These are phyloP conservation scores for Mongoloraphidia duomilia DNA, from an alignment of 2,888 invertebrate species.

Conservation along the genomic window DNA sequence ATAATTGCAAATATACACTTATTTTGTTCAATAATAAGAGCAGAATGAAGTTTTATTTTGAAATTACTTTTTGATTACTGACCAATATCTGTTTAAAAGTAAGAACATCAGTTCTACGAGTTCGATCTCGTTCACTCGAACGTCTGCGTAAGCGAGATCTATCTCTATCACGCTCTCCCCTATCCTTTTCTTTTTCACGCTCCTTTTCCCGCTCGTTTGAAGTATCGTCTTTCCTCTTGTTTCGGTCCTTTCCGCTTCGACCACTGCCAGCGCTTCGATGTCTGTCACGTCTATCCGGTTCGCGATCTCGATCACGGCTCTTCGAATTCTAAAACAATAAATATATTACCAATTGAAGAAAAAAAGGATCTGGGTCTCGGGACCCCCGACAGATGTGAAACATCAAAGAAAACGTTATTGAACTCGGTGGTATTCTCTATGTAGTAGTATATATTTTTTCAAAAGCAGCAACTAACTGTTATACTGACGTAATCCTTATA, in stretches of 20 bases:
- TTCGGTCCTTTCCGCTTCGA: neutral
- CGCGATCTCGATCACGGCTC: no score
- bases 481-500: no score
- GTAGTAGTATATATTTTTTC: no score
- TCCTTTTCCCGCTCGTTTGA: conserved; percentile 31
- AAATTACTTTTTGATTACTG: conserved; percentile 20
- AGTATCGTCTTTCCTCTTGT: conserved; percentile 25
- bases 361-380: no score
- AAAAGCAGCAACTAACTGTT: no score
- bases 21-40: neutral
- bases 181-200: conserved; percentile 30
- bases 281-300: no score
- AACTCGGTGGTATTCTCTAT: no score
- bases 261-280: conserved; percentile 9
- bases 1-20: conserved; percentile 2
- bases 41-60: neutral
- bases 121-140: neutral
- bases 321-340: no score
- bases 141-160: neutral
- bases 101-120: conserved; percentile 45
- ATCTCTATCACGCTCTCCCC: conserved; percentile 25
- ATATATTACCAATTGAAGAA: no score
- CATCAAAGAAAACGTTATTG: no score
- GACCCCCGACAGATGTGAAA: no score
- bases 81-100: conserved; percentile 72